Evolutionary conservation across 1,140 invertebrate genomes (phyloP).

Genomic region (Samia ricini): DNA sequence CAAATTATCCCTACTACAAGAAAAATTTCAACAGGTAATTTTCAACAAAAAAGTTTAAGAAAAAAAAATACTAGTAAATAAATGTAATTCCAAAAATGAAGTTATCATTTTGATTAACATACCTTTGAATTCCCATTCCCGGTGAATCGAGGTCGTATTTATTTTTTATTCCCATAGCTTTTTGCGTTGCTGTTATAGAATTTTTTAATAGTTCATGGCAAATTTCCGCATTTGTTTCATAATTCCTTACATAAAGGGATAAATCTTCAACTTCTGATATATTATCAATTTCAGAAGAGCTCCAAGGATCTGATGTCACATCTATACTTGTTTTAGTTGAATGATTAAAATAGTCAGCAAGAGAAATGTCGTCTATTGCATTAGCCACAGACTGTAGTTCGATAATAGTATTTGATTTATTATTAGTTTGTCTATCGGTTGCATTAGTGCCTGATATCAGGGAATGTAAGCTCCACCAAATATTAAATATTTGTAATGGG

Average conservation of each 20-base stretch:
- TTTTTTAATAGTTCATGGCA: conserved; percentile 35
- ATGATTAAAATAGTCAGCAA: conserved; percentile 44
- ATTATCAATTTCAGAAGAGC: conserved; percentile 43
- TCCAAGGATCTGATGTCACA: conserved; percentile 49
- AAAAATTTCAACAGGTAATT: neutral
- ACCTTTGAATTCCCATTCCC: conserved; percentile 46
- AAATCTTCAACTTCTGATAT: conserved; percentile 57
- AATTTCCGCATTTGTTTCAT: conserved; percentile 42
- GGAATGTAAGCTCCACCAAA: conserved; percentile 54
- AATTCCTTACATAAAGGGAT: conserved; percentile 37
- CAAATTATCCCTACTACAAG: neutral
- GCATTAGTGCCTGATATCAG: conserved; percentile 24
- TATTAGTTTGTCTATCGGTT: conserved; percentile 10
- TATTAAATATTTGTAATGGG: conserved; percentile 38
- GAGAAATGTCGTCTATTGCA: conserved; percentile 50
- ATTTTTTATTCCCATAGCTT: conserved; percentile 25
- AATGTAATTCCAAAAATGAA: conserved; percentile 8
- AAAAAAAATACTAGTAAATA: neutral
- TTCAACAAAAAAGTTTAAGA: neutral
- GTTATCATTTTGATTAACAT: neutral
- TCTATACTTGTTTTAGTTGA: conserved; percentile 19
- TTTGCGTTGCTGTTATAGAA: conserved; percentile 30
- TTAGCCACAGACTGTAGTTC: conserved; percentile 39
- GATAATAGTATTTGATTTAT: conserved; percentile 9
- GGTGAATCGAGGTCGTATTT: conserved; percentile 32